Conservation (phyloP, 2,888 invertebrate species). For the Yponomeuta plumbellus region DNA sequence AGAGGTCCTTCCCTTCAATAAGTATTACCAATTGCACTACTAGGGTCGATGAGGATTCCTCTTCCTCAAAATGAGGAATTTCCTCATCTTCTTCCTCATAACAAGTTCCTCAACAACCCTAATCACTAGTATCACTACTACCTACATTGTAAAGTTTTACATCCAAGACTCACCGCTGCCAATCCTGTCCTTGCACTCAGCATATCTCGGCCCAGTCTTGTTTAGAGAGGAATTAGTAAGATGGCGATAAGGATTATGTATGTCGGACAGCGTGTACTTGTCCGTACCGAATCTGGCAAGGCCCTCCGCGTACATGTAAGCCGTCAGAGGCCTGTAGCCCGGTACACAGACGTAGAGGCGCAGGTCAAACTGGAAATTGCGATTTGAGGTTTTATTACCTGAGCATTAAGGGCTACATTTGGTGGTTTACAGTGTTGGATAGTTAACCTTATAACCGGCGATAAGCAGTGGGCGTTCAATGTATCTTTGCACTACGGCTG, state of each 20-base stretch:
- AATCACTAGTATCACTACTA: background rate
- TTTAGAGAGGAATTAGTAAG: conserved; percentile 95
- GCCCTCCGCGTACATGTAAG: conserved; percentile 93
- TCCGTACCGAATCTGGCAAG: conserved; percentile 85
- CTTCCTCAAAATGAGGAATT: too few relatives aligned
- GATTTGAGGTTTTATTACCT: background rate
- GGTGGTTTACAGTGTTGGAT: background rate
- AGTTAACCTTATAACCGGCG: conserved; percentile 84
- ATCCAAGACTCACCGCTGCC: conserved; percentile 79
- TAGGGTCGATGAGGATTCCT: too few relatives aligned
- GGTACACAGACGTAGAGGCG: conserved; percentile 93
- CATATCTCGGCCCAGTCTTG: conserved; percentile 89
- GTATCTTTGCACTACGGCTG: conserved; percentile 88
- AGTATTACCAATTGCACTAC: too few relatives aligned
- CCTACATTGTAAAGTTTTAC: background rate
- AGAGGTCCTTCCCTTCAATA: too few relatives aligned
- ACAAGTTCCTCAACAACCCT: too few relatives aligned
- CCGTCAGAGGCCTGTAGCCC: conserved; percentile 88
- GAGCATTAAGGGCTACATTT: too few relatives aligned
- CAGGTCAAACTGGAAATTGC: conserved; percentile 81
- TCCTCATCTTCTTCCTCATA: too few relatives aligned
- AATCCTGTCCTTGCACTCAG: conserved; percentile 87
- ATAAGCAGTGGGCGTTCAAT: conserved; percentile 86
- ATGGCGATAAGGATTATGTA: conserved; percentile 90
- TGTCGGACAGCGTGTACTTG: conserved; percentile 88